Evolutionary conservation across 2,888 invertebrate genomes (phyloP).

Genomic region (Megaustenia siamemsis): DNA sequence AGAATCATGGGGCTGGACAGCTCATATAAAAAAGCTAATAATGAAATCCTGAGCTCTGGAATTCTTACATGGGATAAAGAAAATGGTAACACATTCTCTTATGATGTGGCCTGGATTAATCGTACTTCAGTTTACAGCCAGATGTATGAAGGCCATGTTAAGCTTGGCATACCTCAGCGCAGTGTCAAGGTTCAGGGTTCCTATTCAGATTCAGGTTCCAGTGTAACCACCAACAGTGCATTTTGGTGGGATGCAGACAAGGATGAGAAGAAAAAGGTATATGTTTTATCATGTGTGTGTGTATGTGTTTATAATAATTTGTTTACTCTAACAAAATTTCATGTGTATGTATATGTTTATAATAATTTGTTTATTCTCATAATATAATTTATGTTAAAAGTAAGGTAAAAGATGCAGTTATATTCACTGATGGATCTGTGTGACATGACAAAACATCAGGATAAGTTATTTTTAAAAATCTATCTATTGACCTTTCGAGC

Average conservation of each 20-base stretch:
- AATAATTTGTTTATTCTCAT: no score
- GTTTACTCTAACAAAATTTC: background rate
- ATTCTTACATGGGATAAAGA: constrained; percentile 66
- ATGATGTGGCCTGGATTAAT: constrained; percentile 57
- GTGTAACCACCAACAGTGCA: constrained; percentile 54
- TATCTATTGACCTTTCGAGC: no score
- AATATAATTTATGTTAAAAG: no score
- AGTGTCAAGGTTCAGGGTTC: constrained; percentile 64
- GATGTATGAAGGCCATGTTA: constrained; percentile 61
- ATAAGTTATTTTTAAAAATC: no score
- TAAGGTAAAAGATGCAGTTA: no score
- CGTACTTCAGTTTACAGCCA: constrained; percentile 58
- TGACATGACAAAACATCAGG: no score
- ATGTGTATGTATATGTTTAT: no score
- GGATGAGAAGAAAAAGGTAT: constrained; percentile 67
- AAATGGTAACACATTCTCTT: constrained; percentile 62
- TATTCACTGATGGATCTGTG: no score
- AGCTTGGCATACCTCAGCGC: constrained; percentile 63
- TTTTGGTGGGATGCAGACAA: constrained; percentile 72
- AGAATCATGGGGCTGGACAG: constrained; percentile 64
- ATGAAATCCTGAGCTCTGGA: constrained; percentile 58
- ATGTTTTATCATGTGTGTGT: background rate
- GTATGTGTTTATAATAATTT: background rate
- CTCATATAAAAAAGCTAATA: constrained; percentile 57
- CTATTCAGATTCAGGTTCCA: constrained; percentile 56